Conservation (phyloP, 1,140 invertebrate species). For the Patella vulgata region DNA sequence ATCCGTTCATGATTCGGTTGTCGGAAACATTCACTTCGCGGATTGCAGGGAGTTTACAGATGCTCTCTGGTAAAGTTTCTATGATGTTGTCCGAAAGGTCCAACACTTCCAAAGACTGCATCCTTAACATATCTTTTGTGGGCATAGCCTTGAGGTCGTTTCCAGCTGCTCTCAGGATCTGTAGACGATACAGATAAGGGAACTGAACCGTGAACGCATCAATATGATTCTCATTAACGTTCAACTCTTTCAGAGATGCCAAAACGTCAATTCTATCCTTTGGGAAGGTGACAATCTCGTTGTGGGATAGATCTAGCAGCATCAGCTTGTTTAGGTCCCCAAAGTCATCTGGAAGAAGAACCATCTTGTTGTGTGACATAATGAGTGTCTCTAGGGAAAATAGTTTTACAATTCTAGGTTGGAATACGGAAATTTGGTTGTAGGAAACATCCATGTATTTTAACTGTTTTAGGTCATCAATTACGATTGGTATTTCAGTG, state of each 20-base stretch:
- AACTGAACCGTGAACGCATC: conserved; percentile 60
- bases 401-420: conserved; percentile 40
- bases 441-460: conserved; percentile 40
- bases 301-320: conserved; percentile 54
- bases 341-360: conserved; percentile 55
- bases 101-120: conserved; percentile 45
- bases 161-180: conserved; percentile 35
- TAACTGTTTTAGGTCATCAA: conserved; percentile 48
- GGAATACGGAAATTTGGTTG: conserved; percentile 47
- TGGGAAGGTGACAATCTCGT: conserved; percentile 57
- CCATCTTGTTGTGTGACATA: conserved; percentile 54
- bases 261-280: conserved; percentile 60
- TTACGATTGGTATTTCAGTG: conserved; percentile 41
- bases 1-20: conserved; percentile 54
- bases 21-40: conserved; percentile 55
- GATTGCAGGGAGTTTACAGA: conserved; percentile 56
- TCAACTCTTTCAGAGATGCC: conserved; percentile 52
- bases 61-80: conserved; percentile 56
- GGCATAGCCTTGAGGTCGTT: conserved; percentile 54
- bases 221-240: conserved; percentile 61
- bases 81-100: conserved; percentile 61
- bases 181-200: conserved; percentile 59
- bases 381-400: conserved; percentile 50
- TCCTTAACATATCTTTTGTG: conserved; percentile 48
- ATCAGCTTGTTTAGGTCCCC: conserved; percentile 54